Evolutionary conservation across 1,140 invertebrate genomes (phyloP).

Genomic region (Musca domestica): DNA sequence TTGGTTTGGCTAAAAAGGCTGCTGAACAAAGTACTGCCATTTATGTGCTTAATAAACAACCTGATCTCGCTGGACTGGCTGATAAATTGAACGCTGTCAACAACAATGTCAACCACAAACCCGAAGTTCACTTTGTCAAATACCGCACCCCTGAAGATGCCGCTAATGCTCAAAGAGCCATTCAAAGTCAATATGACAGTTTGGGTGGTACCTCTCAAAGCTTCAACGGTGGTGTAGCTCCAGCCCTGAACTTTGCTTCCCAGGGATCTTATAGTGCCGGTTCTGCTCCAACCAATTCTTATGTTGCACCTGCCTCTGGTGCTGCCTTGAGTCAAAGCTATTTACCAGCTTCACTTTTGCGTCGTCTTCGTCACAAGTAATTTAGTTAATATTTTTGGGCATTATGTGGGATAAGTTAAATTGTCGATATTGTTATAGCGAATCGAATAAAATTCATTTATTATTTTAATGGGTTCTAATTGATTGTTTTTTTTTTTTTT

Average conservation of each 20-base stretch:
- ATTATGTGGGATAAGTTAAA: too few relatives aligned
- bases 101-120: slow-evolving; percentile 36
- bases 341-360: too few relatives aligned
- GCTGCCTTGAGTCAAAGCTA: too few relatives aligned
- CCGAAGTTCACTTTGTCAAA: slow-evolving; percentile 50
- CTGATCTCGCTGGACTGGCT: slow-evolving; percentile 31
- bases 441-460: too few relatives aligned
- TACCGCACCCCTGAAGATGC: slow-evolving; percentile 50
- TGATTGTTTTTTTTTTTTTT: too few relatives aligned
- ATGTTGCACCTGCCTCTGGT: too few relatives aligned
- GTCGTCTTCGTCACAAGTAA: too few relatives aligned
- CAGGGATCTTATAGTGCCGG: slow-evolving; percentile 1
- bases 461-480: too few relatives aligned
- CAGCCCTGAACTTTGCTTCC: slow-evolving; percentile 46
- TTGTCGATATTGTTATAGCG: too few relatives aligned
- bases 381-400: too few relatives aligned
- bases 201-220: slow-evolving; percentile 38
- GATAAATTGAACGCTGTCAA: slow-evolving; percentile 39
- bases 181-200: slow-evolving; percentile 45
- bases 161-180: slow-evolving; percentile 40
- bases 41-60: too few relatives aligned
- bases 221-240: slow-evolving; percentile 42
- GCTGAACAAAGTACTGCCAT: slow-evolving; percentile 22
- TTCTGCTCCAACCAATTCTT: too few relatives aligned
- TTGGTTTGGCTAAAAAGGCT: slow-evolving; percentile 35